Evolutionary conservation across 2,113 vertebrate genomes (phyloP), one percentile per base, ranked within the genome.

Genomic region (Lasiurus cinereus): DNA sequence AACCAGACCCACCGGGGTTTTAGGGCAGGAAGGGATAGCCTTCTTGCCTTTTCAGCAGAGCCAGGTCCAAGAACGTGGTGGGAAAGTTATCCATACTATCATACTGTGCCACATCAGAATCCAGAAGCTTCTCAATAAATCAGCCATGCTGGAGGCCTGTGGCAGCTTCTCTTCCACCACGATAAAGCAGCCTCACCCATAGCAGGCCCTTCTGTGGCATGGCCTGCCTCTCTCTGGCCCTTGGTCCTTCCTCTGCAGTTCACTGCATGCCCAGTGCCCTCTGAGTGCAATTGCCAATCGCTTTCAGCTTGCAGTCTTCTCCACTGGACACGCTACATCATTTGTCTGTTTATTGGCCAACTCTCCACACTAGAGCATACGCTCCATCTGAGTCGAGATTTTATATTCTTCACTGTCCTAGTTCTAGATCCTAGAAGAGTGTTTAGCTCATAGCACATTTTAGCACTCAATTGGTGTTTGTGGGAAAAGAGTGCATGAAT

Each of bases 281-380:
- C 19, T 33, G 4, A 24, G 59, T 62, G 59, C 59, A 62, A 62
- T 62, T 62, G 59, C 59, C 22, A 62, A 62, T 62, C 22, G 19
- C 33, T 16, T 39, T 52, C 67, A 36, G 48, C 0, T 15, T 9
- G 8, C 16, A 2, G 1, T n/a, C 29, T 4, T 83, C 39, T 3
- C 11, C 29, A 2, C 4, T 14, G 21, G 39, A 22, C 21, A n/a
- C 0, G 0, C n/a, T 15, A 5, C 18, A 0, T 36, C 50, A 8
- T 82, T 73, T 77, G 74, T 12, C 46, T 31, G 9, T 43, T 88
- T 29, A 19, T 24, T 21, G 16, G 70, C 22, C 39, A 21, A 2
- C 33, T 48, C 15, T 19, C 8, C 27, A 24, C 52, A 8, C 27
- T 67, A 22, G 3, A 31, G 52, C 15, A 8, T 33, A 50, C 66